Evolutionary conservation across 2,888 invertebrate genomes (phyloP), one percentile per base, ranked within the genome.

Genomic region (Cataglyphis albicans): DNA sequence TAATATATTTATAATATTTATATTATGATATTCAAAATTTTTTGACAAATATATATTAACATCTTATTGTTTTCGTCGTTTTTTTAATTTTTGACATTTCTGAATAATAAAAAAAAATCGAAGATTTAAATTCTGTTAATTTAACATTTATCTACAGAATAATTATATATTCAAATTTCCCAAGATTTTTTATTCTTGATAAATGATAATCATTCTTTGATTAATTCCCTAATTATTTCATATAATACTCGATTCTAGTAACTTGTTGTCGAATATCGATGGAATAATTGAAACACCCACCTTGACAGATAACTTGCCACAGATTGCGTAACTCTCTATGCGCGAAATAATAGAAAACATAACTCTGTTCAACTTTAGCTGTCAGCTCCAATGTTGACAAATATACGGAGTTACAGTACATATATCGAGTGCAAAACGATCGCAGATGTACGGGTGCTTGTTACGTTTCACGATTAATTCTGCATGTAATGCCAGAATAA

Each of bases 401-500:
- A 64, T 64, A 25, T 52, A 59, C 1, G 41, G 15, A 38, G 41
- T 57, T 18, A 29, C n/a, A n/a, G 12, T 38, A 59, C n/a, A 61
- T 7, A n/a, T n/a, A 63, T 25, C 67, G 52, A 9, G 12, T 18
- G 52, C 38, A 9, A 52, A 76, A 32, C 44, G 41, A 25, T n/a
- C 44, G 68, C 57, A 75, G 59, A 59, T 64, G 74, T 64, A 35
- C 48, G 35, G 35, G 41, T 55, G 55, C 9, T 55, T 67, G 67
- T 76, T n/a, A 38, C 52, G 15, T 55, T 55, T 68, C 55, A 4
- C 52, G 68, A 67, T 68, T 57, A 76, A 76, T 76, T 55, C 38
- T 18, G 41, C 18, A 55, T 63, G 67, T 38, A 76, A 55, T 57
- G 35, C 41, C 41, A 15, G 21, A 38, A 18, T 25, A 74, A 74